A percentile compares a stretch with the other conserved stretches of the same genome.
These are phyloP conservation scores for Tenualosa ilisha DNA, from an alignment of 2,797 vertebrate species.

Conservation along the genomic window DNA sequence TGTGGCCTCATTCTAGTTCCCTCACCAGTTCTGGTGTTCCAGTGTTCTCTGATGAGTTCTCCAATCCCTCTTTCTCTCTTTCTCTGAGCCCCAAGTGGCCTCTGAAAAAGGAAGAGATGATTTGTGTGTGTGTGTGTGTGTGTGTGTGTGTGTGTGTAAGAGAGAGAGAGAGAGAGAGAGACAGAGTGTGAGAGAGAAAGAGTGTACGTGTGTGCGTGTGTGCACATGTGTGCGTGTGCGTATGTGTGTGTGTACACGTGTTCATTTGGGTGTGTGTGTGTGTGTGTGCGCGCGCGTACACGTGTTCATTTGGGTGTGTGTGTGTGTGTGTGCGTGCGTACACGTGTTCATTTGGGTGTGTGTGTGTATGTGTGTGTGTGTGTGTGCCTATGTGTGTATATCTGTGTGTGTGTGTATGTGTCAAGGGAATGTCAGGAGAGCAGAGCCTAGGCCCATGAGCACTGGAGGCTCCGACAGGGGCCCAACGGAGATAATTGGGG, in stretches of 20 bases:
- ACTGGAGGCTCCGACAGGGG: background rate
- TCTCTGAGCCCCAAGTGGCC: conserved; percentile 10
- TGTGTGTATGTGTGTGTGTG: background rate
- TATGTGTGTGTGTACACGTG: background rate
- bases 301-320: background rate
- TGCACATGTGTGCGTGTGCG: background rate
- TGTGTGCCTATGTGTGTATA: background rate
- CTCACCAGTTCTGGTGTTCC: background rate
- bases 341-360: background rate
- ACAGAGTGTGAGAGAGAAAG: no score
- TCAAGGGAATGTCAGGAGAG: background rate
- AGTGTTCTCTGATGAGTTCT: conserved; percentile 4
- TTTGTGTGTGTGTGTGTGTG: background rate
- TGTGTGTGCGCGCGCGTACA: background rate
- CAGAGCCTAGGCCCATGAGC: background rate
- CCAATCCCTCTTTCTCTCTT: background rate
- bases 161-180: no score
- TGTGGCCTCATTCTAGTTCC: background rate
- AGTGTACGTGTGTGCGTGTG: background rate
- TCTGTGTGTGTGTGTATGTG: background rate
- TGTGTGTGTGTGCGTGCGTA: background rate
- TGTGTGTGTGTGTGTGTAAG: background rate
- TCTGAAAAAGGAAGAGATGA: background rate
- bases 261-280: background rate
- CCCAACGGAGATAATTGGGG: conserved; percentile 12